Base-by-base conservation (phyloP, 2,888 invertebrate genomes). In the Sinohyriopsis cumingii region DNA sequence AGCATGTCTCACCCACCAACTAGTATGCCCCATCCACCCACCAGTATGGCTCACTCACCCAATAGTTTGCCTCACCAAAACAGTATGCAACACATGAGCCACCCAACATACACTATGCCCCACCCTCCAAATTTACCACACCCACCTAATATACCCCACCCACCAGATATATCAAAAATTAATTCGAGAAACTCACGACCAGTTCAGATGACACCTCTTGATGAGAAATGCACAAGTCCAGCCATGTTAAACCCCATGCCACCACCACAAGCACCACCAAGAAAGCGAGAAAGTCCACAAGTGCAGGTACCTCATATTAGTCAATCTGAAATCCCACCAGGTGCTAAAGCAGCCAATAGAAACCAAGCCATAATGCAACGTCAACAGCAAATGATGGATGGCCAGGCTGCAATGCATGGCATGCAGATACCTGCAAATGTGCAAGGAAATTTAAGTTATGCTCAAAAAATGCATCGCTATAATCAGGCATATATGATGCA, bases 291-390 rank as follows among this genome's bases (percentile, higher is more conserved):
- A n/a, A 87, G 87, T 68, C 89, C 89, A 7, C 86, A 86, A 76
- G 87, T 89, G 15, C 89, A 89, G 72, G 89, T 89, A 25, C 88
- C 88, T 18, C 88, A 87, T 70, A 87, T 89, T 63, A 88, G 88
- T 74, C 88, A 88, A 72, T 88, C 89, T 22, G 87, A 88, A 74
- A 86, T 88, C 65, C 87, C 89, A 33, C 83, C 86, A 24, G 78
- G 85, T 62, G 84, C 86, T 22, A 87, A 82, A 72, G 82, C 85
- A 68, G 84, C 81, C 54, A 83, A 67, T 71, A 78, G 84, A 53
- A 82, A 81, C 63, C 81, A 83, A 66, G 74, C 78, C 75, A 71
- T 81, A 63, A 68, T 73, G 72, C 76, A 72, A 33, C 73, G 72
- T 28, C 76, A 75, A 45, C 77, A 70, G 65, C 78, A 73, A 72